phyloP scores from a whole-genome alignment of 2,888 invertebrate species.

The Temnothorax unifasciatus region DNA sequence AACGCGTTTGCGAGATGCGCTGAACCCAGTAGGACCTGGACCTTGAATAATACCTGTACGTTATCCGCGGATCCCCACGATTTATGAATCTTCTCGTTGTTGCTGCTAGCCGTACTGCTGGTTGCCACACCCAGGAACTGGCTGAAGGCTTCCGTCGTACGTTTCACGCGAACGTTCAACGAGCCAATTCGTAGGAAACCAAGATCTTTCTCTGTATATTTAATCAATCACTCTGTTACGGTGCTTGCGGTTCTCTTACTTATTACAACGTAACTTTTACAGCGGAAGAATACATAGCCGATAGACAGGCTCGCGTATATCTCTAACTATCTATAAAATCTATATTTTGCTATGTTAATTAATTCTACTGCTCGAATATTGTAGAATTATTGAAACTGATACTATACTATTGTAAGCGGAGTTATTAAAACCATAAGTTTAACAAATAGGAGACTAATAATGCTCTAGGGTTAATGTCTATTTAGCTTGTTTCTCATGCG shows the following conservation, averaged over 20 bases:
- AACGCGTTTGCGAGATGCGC: not conserved
- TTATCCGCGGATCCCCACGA: constrained; percentile 97
- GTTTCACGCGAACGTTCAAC: constrained; percentile 96
- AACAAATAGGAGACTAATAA: constrained; percentile 27
- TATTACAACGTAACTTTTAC: constrained; percentile 18
- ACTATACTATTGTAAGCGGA: not conserved
- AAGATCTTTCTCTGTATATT: constrained; percentile 92
- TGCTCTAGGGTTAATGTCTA: constrained; percentile 27
- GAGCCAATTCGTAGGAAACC: constrained; percentile 97
- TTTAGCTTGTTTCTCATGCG: constrained; percentile 55
- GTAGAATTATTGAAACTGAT: not conserved
- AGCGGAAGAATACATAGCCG: not conserved
- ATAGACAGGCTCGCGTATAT: not conserved
- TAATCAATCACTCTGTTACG: constrained; percentile 69
- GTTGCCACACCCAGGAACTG: constrained; percentile 93
- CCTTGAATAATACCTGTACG: constrained; percentile 88
- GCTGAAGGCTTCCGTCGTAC: constrained; percentile 96
- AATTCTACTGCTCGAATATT: constrained; percentile 8
- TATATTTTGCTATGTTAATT: constrained; percentile 7
- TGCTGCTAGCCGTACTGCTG: constrained; percentile 85
- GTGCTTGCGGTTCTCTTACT: not conserved
- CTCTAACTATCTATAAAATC: not conserved
- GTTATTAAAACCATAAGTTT: constrained; percentile 2
- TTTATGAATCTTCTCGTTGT: constrained; percentile 92
- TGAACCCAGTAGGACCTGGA: not conserved